Conservation (phyloP, 1,140 invertebrate species). For the Drosophila bipectinata region DNA sequence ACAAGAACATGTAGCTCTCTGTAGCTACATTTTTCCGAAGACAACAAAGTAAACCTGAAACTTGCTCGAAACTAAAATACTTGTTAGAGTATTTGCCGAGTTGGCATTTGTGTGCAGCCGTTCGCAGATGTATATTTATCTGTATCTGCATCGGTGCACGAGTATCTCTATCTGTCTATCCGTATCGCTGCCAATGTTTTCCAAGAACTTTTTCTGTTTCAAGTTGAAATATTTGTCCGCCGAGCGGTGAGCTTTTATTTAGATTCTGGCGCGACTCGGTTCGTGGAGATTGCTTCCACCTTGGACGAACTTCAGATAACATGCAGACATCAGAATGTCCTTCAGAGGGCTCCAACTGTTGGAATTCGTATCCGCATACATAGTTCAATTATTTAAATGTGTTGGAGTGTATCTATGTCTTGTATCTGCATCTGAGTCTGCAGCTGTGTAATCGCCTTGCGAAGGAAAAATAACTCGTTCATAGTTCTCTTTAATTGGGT, state of each 20-base stretch:
- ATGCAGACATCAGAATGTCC: too few species aligned
- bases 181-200: constrained; percentile 11
- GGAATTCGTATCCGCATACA: too few species aligned
- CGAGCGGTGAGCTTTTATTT: constrained; percentile 37
- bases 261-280: constrained; percentile 3
- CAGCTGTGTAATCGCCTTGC: constrained; percentile 20
- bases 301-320: too few species aligned
- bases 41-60: constrained; percentile 45
- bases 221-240: constrained; percentile 49
- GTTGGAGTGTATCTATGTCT: too few species aligned
- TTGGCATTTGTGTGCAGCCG: constrained; percentile 42
- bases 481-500: constrained; percentile 31
- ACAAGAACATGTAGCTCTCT: too few species aligned
- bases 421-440: constrained; percentile 25
- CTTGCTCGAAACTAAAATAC: constrained; percentile 38
- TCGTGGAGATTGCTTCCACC: too few species aligned
- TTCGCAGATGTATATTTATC: too few species aligned
- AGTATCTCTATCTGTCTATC: too few species aligned
- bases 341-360: too few species aligned
- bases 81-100: constrained; percentile 49
- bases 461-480: constrained; percentile 49
- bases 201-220: constrained; percentile 60
- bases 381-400: too few species aligned
- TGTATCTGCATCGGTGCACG: too few species aligned
- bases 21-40: not conserved